Conservation (phyloP, 2,113 vertebrate species). For the Tragelaphus buxtoni region DNA sequence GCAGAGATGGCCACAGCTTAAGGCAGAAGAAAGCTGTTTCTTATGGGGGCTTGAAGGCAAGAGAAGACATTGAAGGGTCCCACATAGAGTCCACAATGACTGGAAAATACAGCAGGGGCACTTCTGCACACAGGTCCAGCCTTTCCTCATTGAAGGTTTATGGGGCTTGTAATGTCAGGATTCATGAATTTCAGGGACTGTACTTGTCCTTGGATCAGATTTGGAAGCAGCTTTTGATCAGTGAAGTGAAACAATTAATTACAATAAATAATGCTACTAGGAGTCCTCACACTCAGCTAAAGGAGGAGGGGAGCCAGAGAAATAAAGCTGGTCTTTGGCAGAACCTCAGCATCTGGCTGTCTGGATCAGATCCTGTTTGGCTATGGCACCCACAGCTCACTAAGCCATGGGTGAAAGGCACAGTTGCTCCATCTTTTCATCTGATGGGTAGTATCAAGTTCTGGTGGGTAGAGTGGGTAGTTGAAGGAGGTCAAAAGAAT, state of each 20-base stretch:
- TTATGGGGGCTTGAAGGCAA: neutral
- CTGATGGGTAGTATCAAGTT: neutral
- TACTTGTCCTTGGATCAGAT: slow-evolving; percentile 74
- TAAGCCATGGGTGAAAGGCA: neutral
- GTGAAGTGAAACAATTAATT: slow-evolving; percentile 81
- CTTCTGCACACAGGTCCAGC: slow-evolving; percentile 64
- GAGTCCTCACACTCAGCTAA: slow-evolving; percentile 30
- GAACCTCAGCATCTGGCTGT: neutral
- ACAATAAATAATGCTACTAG: slow-evolving; percentile 70
- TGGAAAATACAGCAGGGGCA: slow-evolving; percentile 60
- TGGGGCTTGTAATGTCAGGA: slow-evolving; percentile 81
- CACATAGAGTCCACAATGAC: slow-evolving; percentile 34
- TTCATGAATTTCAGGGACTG: slow-evolving; percentile 77
- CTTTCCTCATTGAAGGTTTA: slow-evolving; percentile 81
- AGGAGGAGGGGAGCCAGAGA: slow-evolving; percentile 50
- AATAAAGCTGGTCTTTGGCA: slow-evolving; percentile 47
- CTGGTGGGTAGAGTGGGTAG: neutral
- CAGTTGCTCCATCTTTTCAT: neutral
- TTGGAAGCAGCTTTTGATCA: slow-evolving; percentile 72
- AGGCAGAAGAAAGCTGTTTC: slow-evolving; percentile 48
- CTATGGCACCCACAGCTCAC: neutral
- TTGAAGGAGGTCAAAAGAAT: slow-evolving; percentile 44
- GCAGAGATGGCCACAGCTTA: slow-evolving; percentile 1
- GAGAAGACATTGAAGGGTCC: slow-evolving; percentile 19
- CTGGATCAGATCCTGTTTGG: slow-evolving; percentile 25